Percentiles rank a stretch among this genome's conserved stretches.
These are phyloP conservation scores for Neomicropteryx cornuta DNA, from an alignment of 1,140 invertebrate species.

Conservation along the genomic window DNA sequence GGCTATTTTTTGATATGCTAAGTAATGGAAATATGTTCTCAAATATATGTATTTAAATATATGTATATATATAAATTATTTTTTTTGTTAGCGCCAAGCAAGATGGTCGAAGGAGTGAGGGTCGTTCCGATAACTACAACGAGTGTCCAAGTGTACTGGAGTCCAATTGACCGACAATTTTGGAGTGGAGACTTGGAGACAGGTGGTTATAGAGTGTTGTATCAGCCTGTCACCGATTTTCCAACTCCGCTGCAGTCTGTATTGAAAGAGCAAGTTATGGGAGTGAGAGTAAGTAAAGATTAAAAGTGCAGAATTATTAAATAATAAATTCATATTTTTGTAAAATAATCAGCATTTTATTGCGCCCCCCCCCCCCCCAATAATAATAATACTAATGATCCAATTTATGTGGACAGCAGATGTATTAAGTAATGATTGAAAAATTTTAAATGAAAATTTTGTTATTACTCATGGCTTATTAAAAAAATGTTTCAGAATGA, in stretches of 20 bases:
- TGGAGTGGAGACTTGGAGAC: constrained; percentile 85
- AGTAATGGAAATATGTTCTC: constrained; percentile 6
- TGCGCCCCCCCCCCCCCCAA: too few species aligned
- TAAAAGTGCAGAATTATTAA: constrained; percentile 4
- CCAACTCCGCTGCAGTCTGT: constrained; percentile 67
- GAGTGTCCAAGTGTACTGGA: constrained; percentile 80
- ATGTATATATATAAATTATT: constrained; percentile 5
- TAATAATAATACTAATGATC: too few species aligned
- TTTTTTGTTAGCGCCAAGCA: constrained; percentile 68
- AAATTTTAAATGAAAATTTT: constrained; percentile 2
- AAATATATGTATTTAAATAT: neutral
- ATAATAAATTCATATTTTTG: neutral
- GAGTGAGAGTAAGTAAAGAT: constrained; percentile 51
- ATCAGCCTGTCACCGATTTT: constrained; percentile 79
- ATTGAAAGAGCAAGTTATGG: constrained; percentile 71
- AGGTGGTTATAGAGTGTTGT: constrained; percentile 80
- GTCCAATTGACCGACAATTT: constrained; percentile 56
- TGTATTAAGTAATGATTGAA: too few species aligned
- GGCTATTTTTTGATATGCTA: too few species aligned
- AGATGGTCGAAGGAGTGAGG: constrained; percentile 67
- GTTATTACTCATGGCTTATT: neutral
- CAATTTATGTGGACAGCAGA: too few species aligned
- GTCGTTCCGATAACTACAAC: constrained; percentile 88
- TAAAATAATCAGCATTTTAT: neutral
- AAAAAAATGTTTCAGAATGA: constrained; percentile 37